Base-by-base conservation (phyloP, 2,113 vertebrate species). In the Apteryx mantelli region DNA sequence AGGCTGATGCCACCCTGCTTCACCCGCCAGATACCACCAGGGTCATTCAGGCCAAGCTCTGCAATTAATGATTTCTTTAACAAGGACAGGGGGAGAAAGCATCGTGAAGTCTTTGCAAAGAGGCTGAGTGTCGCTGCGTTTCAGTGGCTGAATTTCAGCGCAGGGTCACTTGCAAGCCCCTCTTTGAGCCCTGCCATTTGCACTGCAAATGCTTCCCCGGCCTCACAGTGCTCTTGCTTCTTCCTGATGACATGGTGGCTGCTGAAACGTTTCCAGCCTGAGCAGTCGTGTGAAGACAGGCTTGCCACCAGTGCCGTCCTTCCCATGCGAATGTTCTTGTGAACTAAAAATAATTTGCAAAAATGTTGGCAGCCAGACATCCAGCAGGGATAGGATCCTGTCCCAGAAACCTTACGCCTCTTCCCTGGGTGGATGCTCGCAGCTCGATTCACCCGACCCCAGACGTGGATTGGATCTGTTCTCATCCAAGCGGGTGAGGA, bases 11-110 rank as follows among this genome's bases (percentile, higher is more conserved):
- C 21, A 30, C 68, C 48, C 53, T 17, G 16, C 75, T 34, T 53
- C 9, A 1, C 8, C 1, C 44, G 68, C 60, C 20, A 2, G 5
- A 7, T 25, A 1, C 42, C 32, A 6, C 5, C 32, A 1, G 18
- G 6, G 19, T 15, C 9, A 42, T 6, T 8, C 6, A 34, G 30
- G 42, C 50, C 14, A 58, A 56, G 16, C 48, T 65, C 36, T 46
- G 71, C 6, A 3, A 11, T 50, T 9, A 3, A 2, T 8, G 70
- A 9, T 61, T 53, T 32, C 9, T 44, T 73, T 4, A 24, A 61
- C 40, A 22, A 48, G 11, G 25, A 53, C 21, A 4, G 44, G 21
- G 11, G 50, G n/a, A n/a, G 34, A 16, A 60, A n/a, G 32, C 11
- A 2, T 2, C 5, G 2, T 4, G 52, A 25, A 55, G 24, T 17